These are phyloP conservation scores for Noturus placidus DNA, from an alignment of 2,113 vertebrate genomes.

Conservation along the genomic window DNA sequence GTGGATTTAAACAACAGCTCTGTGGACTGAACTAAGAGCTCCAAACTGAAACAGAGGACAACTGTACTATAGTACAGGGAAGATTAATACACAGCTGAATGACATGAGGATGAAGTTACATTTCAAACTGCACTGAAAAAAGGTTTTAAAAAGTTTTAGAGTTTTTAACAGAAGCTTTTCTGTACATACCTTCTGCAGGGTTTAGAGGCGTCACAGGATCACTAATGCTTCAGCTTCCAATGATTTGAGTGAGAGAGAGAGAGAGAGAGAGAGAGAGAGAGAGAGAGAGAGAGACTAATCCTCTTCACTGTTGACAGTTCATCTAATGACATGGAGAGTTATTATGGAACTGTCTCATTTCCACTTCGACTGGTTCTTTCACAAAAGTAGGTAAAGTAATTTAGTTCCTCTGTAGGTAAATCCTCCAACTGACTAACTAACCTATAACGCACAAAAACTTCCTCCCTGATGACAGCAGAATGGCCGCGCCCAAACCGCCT, in stretches of 20 bases:
- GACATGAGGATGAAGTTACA: not conserved
- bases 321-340: not conserved
- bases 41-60: not conserved
- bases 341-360: not conserved
- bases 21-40: not conserved
- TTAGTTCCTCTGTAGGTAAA: not conserved
- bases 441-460: not conserved
- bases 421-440: not conserved
- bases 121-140: not conserved
- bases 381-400: not conserved
- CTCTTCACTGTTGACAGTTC: conserved; percentile 11
- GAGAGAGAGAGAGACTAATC: not conserved
- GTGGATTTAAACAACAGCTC: not conserved
- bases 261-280: too few relatives aligned
- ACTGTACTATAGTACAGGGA: not conserved
- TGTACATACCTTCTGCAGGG: not conserved
- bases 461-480: not conserved
- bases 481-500: not conserved
- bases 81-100: not conserved
- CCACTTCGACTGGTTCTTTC: not conserved
- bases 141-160: not conserved
- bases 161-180: not conserved
- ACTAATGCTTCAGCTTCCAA: not conserved
- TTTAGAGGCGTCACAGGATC: not conserved
- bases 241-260: too few relatives aligned